phyloP scores from a whole-genome alignment of 2,797 vertebrate species.

The Anas flavirostris region DNA sequence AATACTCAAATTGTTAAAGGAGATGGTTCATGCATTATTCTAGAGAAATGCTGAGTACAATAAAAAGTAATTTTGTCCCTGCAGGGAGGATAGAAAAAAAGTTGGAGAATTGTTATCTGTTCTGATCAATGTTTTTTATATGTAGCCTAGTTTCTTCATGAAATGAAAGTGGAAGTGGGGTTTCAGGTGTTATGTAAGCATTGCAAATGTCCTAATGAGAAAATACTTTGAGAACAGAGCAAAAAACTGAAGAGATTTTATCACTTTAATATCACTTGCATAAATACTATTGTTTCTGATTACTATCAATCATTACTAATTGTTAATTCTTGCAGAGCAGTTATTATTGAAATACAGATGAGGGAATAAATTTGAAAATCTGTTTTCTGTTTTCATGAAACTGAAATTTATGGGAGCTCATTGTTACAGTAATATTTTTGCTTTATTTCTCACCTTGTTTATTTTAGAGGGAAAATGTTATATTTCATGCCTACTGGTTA shows the following conservation, averaged over 20 bases:
- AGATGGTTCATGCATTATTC: neutral
- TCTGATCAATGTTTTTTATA: neutral
- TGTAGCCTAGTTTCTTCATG: neutral
- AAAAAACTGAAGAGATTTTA: neutral
- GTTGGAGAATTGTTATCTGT: neutral
- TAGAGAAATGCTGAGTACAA: neutral
- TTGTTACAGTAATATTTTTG: neutral
- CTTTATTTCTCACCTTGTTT: neutral
- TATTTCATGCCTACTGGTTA: neutral
- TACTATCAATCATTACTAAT: neutral
- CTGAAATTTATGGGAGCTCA: neutral
- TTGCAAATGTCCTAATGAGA: neutral
- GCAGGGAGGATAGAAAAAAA: neutral
- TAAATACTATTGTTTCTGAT: neutral
- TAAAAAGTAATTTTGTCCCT: neutral
- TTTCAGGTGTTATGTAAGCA: neutral
- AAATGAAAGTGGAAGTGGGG: neutral
- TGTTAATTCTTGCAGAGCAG: neutral
- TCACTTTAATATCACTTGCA: neutral
- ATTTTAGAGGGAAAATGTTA: neutral
- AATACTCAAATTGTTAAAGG: neutral
- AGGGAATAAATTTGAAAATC: neutral
- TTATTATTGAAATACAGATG: neutral
- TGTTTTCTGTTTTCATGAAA: neutral
- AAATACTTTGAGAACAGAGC: neutral